Evolutionary conservation across 2,797 vertebrate species (phyloP).

Genomic region (Spea hammondii): DNA sequence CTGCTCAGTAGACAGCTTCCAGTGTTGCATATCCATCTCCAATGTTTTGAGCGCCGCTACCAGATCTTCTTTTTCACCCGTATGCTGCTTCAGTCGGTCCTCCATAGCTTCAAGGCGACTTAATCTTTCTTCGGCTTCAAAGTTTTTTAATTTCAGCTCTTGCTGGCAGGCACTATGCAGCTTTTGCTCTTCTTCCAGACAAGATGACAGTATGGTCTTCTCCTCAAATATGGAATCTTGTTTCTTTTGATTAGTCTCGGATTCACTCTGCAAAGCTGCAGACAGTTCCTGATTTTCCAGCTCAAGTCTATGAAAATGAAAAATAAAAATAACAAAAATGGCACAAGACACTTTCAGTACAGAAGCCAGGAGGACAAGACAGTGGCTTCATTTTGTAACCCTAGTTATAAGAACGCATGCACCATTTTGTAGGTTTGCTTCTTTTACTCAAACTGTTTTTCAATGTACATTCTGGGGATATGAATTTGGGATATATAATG

Average conservation of each 20-base stretch:
- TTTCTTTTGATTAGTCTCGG: conserved; percentile 66
- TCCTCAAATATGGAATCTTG: conserved; percentile 71
- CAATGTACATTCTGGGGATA: no score
- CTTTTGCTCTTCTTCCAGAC: conserved; percentile 62
- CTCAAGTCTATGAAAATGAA: conserved; percentile 73
- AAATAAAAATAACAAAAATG: background rate
- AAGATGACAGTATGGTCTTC: conserved; percentile 65
- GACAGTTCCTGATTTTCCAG: conserved; percentile 69
- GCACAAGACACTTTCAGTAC: no score
- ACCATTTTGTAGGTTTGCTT: no score
- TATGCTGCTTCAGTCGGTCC: conserved; percentile 72
- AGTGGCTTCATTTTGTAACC: no score
- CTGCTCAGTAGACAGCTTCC: conserved; percentile 80
- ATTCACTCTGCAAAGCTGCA: conserved; percentile 66
- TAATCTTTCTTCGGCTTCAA: conserved; percentile 69
- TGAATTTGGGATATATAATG: no score
- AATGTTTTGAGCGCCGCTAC: conserved; percentile 69
- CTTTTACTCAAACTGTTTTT: no score
- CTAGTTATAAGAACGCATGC: no score
- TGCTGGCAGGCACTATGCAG: conserved; percentile 63
- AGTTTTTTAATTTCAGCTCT: conserved; percentile 67
- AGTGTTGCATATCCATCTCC: conserved; percentile 77
- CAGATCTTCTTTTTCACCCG: conserved; percentile 68
- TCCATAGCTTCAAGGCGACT: conserved; percentile 71
- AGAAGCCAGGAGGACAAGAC: no score